phyloP scores from a whole-genome alignment of 2,888 invertebrate genomes.

The Schizaphis graminum region DNA sequence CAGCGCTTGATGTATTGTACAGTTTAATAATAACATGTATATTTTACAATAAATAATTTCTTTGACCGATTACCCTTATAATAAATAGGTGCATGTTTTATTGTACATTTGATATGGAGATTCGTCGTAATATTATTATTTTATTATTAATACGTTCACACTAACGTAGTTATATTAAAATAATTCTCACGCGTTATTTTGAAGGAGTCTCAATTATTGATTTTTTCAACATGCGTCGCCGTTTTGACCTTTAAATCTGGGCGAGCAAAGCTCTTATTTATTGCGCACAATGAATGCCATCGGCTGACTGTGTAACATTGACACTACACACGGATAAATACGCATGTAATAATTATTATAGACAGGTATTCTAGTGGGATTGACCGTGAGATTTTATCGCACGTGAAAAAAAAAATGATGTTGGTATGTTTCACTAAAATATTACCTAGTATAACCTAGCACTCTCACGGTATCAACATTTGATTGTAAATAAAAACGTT shows the following conservation, averaged over 20 bases:
- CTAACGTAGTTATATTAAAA: not conserved
- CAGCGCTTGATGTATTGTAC: not conserved
- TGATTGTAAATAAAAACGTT: not conserved
- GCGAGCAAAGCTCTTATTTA: not conserved
- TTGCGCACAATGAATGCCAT: not conserved
- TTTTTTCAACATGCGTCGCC: slow-evolving; percentile 12
- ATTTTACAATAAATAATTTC: not conserved
- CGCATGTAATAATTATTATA: not conserved
- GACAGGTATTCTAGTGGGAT: not conserved
- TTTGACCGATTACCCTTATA: not conserved
- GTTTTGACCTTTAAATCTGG: slow-evolving; percentile 37
- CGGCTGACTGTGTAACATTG: not conserved
- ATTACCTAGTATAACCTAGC: not conserved
- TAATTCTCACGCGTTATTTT: not conserved
- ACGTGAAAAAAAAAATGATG: not conserved
- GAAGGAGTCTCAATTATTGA: slow-evolving; percentile 8
- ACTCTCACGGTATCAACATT: not conserved
- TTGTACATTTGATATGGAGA: not conserved
- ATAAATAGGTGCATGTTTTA: not conserved
- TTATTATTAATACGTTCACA: not conserved
- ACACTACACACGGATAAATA: not conserved
- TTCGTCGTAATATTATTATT: not conserved
- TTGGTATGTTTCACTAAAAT: not conserved
- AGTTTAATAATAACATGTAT: not conserved
- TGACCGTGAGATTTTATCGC: not conserved